phyloP scores from a whole-genome alignment of 2,888 invertebrate genomes.

The Polyommatus icarus region DNA sequence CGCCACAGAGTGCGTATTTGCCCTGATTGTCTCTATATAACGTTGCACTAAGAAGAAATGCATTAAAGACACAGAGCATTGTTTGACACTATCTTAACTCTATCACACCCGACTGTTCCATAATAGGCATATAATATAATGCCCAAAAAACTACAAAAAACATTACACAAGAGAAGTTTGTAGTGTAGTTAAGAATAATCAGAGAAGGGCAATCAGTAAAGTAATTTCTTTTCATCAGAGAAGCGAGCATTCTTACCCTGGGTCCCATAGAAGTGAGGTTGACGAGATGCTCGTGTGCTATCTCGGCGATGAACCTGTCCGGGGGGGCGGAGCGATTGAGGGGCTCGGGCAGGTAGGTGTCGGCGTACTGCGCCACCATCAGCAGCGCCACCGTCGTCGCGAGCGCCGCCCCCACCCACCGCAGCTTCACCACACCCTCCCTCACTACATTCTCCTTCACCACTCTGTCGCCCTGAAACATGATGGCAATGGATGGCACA shows the following conservation, averaged over 20 bases:
- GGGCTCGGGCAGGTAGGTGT: conserved; percentile 79
- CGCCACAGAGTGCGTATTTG: no score
- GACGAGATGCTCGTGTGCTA: conserved; percentile 83
- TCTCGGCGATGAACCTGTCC: conserved; percentile 72
- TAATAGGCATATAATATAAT: no score
- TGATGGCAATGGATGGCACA: not conserved
- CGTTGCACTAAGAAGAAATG: no score
- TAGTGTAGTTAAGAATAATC: no score
- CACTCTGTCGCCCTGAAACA: conserved; percentile 16
- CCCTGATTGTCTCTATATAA: no score
- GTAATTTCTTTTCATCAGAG: not conserved
- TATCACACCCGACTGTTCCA: no score
- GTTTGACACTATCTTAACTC: no score
- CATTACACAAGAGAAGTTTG: no score
- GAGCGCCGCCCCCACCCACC: conserved; percentile 61
- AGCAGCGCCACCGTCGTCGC: conserved; percentile 73
- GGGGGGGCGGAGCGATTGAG: conserved; percentile 49
- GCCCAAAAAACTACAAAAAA: no score
- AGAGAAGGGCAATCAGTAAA: no score
- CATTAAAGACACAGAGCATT: no score
- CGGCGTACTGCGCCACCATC: conserved; percentile 77
- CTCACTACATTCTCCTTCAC: conserved; percentile 56
- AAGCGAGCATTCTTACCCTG: conserved; percentile 55
- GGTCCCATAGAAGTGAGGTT: conserved; percentile 83
- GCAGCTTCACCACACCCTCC: conserved; percentile 47